Base-by-base conservation (phyloP, 64 coral and sea anemone species). In the Actinia tenebrosa region DNA sequence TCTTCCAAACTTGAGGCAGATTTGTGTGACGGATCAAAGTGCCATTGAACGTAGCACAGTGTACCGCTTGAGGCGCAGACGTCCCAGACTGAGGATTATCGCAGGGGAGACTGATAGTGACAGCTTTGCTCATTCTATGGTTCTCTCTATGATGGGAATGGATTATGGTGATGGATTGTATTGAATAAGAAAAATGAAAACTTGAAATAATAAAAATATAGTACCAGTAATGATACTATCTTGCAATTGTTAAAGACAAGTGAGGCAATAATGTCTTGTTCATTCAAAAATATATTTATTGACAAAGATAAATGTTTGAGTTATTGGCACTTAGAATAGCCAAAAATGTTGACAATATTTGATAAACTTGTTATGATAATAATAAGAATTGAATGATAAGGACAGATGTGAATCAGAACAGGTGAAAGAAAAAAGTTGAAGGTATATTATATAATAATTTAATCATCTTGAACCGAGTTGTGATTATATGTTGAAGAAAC, bases 51-150 rank as follows among this genome's bases (percentile, higher is more conserved):
- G 91, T 84, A 93, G 93, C 45, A 85, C 92, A 19, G 97, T 99
- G 16, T 91, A 95, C 46, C 87, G 97, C 60, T 82, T 99, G 59
- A 90, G 97, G 64, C 91, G 97, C 60, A 80, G 93, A 46, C 89
- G 97, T 22, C 93, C 91, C 5, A 99, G 93, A 4, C 64, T 99
- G 59, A 94, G 94, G 58, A 93, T 99, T 20, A 92, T 92, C 22
- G 93, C 97, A 23, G 97, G 97, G 6, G 93, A 99, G n/a, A 99
- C 93, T 7, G 97, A 99, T 47, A 99, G 93, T 69, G 97, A 99
- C 72, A 99, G 97, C 68, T 84, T 95, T 60, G 97, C 97, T 15
- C 90, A 90, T 84, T 99, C 97, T 15, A 92, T 99, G 88, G 89
- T 99, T 50, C 84, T 99, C 14, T 90, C 89, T 20, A 99, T 99